Conservation (phyloP, 2,888 invertebrate genomes). For the Sturmia bella region DNA sequence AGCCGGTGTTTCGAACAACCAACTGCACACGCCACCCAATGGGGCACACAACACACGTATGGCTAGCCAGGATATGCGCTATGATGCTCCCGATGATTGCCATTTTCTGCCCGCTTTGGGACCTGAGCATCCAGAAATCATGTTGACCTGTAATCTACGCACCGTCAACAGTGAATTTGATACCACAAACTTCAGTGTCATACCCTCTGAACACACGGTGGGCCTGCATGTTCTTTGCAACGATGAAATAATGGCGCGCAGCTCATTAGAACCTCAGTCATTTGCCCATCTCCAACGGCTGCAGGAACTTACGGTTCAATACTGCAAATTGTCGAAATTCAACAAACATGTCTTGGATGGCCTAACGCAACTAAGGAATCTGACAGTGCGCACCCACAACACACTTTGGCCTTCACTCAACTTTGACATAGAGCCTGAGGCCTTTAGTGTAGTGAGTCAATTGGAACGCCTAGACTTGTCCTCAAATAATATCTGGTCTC, state of each 20-base stretch:
- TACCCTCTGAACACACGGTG: slow-evolving; percentile 91
- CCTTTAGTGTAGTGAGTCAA: slow-evolving; percentile 89
- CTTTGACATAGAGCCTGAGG: slow-evolving; percentile 90
- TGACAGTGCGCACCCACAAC: slow-evolving; percentile 92
- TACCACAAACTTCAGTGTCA: slow-evolving; percentile 93
- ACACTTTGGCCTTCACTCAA: slow-evolving; percentile 92
- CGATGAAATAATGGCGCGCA: slow-evolving; percentile 90
- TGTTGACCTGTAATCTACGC: slow-evolving; percentile 89
- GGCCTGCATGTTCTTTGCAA: slow-evolving; percentile 91
- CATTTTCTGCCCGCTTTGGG: slow-evolving; percentile 79
- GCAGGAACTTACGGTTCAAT: slow-evolving; percentile 90
- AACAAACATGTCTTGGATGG: slow-evolving; percentile 90
- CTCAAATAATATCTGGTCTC: slow-evolving; percentile 94
- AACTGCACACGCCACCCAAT: slow-evolving; percentile 73
- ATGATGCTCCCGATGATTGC: slow-evolving; percentile 94
- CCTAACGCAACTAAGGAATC: slow-evolving; percentile 90
- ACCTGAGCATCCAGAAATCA: slow-evolving; percentile 85
- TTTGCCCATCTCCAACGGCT: slow-evolving; percentile 91
- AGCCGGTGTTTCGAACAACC: slow-evolving; percentile 76
- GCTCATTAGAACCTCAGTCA: slow-evolving; percentile 89
- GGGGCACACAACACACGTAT: slow-evolving; percentile 54
- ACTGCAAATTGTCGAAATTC: slow-evolving; percentile 93
- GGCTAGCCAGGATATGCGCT: slow-evolving; percentile 78
- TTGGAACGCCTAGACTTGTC: slow-evolving; percentile 92
- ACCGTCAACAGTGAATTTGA: slow-evolving; percentile 94